Conservation (phyloP, 2,113 vertebrate species). For the Scomber scombrus region DNA sequence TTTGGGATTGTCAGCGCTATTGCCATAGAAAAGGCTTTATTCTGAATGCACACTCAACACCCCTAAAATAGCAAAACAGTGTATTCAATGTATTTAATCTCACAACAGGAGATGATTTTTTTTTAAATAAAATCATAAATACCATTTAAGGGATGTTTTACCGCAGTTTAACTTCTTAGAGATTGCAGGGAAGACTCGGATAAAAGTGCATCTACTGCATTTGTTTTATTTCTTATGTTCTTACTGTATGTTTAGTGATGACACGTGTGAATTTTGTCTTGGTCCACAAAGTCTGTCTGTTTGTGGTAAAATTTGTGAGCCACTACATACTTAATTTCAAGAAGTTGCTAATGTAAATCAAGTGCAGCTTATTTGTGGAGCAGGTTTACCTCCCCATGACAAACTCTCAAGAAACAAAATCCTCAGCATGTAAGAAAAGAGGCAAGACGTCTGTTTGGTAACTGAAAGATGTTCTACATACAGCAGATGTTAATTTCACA, state of each 20-base stretch:
- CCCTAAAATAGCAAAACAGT: constrained; percentile 10
- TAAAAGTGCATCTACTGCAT: background rate
- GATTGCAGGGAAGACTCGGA: background rate
- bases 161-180: background rate
- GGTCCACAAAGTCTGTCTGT: no score
- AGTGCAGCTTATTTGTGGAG: background rate
- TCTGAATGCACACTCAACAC: constrained; percentile 42
- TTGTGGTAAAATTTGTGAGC: background rate
- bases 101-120: background rate
- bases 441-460: no score
- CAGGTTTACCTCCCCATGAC: no score
- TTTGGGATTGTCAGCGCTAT: constrained; percentile 48
- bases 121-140: constrained; percentile 11
- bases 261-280: no score
- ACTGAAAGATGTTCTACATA: no score
- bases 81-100: no score
- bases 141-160: background rate
- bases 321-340: background rate
- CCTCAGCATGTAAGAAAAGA: no score
- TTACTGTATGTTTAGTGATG: background rate
- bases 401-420: no score
- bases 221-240: background rate
- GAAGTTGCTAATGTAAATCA: background rate
- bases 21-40: constrained; percentile 52
- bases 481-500: no score